Conservation (phyloP, 1,140 invertebrate species). For the Drosophila melanica region DNA sequence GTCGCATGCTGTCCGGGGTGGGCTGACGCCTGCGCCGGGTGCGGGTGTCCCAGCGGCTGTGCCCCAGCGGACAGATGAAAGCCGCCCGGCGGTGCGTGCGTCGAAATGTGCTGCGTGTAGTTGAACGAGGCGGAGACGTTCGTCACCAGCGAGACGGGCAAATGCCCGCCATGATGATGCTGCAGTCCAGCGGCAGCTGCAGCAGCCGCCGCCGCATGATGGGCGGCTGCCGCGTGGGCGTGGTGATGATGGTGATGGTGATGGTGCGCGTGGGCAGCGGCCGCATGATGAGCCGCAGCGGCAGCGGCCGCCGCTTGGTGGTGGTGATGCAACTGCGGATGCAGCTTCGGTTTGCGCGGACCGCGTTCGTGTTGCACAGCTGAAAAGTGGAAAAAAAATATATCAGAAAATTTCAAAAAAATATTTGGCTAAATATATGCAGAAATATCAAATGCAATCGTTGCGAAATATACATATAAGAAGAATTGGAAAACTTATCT, state of each 20-base stretch:
- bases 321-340: constrained; percentile 79
- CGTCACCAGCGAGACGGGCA: constrained; percentile 78
- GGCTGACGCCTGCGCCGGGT: constrained; percentile 48
- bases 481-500: too few relatives aligned
- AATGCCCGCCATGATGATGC: constrained; percentile 67
- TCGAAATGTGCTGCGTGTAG: constrained; percentile 83
- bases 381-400: constrained; percentile 73
- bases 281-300: constrained; percentile 69
- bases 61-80: constrained; percentile 36
- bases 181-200: constrained; percentile 64
- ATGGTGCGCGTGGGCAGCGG: constrained; percentile 59
- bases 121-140: constrained; percentile 83
- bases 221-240: constrained; percentile 67
- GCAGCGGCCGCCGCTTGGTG: constrained; percentile 73
- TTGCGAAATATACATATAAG: too few relatives aligned
- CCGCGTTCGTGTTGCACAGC: constrained; percentile 99
- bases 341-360: constrained; percentile 94
- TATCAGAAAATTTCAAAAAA: too few relatives aligned
- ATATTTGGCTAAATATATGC: too few relatives aligned
- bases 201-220: constrained; percentile 68
- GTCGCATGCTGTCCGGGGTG: constrained; percentile 62
- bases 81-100: constrained; percentile 56
- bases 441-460: too few relatives aligned
- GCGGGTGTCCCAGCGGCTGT: constrained; percentile 32
- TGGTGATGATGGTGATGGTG: constrained; percentile 73